Percentiles rank a stretch among this genome's conserved stretches.
Conservation (phyloP, 2,113 vertebrate genomes). For the Callospermophilus lateralis region DNA sequence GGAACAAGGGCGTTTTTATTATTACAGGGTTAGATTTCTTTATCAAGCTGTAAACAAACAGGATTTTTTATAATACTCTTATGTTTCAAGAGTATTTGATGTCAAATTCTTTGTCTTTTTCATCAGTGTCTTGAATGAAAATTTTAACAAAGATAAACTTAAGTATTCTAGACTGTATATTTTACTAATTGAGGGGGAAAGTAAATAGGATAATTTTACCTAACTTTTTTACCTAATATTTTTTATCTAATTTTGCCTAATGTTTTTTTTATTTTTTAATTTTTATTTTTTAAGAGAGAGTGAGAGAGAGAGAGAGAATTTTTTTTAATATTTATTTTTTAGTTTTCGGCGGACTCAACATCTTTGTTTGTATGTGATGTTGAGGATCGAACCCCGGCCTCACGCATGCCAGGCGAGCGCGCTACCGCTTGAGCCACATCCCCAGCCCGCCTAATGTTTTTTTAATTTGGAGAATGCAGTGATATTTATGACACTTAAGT, state of each 20-base stretch:
- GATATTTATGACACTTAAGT: neutral
- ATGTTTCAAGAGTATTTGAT: slow-evolving; percentile 2
- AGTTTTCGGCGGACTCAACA: too few species aligned
- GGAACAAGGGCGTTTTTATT: neutral
- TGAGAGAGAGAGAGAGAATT: too few species aligned
- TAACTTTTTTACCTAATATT: neutral
- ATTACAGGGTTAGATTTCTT: neutral
- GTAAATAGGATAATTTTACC: neutral
- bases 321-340: too few species aligned
- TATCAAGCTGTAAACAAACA: slow-evolving; percentile 44
- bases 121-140: slow-evolving; percentile 19
- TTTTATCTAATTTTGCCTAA: too few species aligned
- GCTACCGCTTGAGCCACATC: too few species aligned
- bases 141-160: slow-evolving; percentile 46
- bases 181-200: neutral
- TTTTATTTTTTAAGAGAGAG: too few species aligned
- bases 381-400: too few species aligned
- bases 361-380: too few species aligned
- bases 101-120: slow-evolving; percentile 54
- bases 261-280: too few species aligned
- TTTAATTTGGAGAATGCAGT: neutral
- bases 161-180: neutral
- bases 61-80: slow-evolving; percentile 30
- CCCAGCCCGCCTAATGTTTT: too few species aligned
- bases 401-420: too few species aligned